phyloP scores from a whole-genome alignment of 2,797 vertebrate species.

The Gymnothorax javanicus region DNA sequence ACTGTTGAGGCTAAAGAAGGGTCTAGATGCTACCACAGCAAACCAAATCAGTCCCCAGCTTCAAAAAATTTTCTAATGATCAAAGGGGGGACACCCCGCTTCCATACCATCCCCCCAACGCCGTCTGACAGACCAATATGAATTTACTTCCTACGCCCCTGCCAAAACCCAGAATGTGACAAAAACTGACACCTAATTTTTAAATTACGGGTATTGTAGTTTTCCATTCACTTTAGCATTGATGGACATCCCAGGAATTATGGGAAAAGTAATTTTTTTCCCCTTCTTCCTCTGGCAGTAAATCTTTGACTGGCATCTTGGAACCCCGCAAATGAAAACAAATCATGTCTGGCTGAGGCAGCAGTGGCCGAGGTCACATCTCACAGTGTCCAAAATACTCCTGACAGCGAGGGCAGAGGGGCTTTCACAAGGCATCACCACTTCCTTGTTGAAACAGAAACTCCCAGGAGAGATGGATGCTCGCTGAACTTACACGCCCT shows the following conservation, averaged over 20 bases:
- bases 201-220: not conserved
- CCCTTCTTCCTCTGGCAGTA: too few relatives aligned
- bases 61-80: too few relatives aligned
- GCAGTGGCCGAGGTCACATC: not conserved
- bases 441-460: not conserved
- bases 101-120: too few relatives aligned
- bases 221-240: not conserved
- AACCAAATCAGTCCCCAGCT: too few relatives aligned
- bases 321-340: not conserved
- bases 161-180: not conserved
- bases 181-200: not conserved
- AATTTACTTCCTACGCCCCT: too few relatives aligned
- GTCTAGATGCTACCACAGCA: too few relatives aligned
- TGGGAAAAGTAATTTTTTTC: too few relatives aligned
- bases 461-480: not conserved
- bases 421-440: not conserved
- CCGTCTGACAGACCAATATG: too few relatives aligned
- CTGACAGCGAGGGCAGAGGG: not conserved
- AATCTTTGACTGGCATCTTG: not conserved
- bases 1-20: too few relatives aligned
- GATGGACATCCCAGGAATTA: not conserved
- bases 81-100: too few relatives aligned
- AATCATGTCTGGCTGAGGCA: not conserved
- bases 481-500: not conserved
- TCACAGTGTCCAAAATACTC: not conserved